phyloP scores from a whole-genome alignment of 2,888 invertebrate species.

The Drosophila austrosaltans region DNA sequence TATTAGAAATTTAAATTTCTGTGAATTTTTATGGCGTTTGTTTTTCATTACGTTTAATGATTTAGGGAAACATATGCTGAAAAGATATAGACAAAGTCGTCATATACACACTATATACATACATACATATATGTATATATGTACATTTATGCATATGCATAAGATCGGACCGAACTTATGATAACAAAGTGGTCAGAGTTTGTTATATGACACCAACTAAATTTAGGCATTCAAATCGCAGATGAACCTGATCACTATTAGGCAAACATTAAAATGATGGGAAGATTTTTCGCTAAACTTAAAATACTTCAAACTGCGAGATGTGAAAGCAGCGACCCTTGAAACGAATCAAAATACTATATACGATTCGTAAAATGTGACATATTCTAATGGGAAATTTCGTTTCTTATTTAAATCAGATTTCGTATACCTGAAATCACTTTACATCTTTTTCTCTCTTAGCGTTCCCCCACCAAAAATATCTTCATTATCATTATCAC shows the following conservation, averaged over 20 bases:
- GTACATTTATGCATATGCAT: conserved; percentile 52
- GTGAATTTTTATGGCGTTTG: conserved; percentile 32
- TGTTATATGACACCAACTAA: conserved; percentile 15
- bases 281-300: not conserved
- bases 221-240: conserved; percentile 4
- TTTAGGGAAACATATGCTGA: conserved; percentile 39
- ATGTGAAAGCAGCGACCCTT: not conserved
- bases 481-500: conserved; percentile 62
- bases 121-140: conserved; percentile 43
- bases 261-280: not conserved
- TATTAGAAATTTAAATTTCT: conserved; percentile 57
- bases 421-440: conserved; percentile 6
- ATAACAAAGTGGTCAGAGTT: conserved; percentile 4
- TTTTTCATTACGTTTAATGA: conserved; percentile 54
- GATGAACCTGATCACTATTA: not conserved
- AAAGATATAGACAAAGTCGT: conserved; percentile 5
- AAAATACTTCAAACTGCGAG: not conserved
- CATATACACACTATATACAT: conserved; percentile 13
- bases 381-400: not conserved
- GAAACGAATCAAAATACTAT: not conserved
- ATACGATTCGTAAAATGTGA: not conserved
- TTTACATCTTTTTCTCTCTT: conserved; percentile 8
- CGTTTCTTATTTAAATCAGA: no score
- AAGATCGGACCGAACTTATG: conserved; percentile 23
- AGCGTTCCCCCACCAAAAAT: conserved; percentile 17